phyloP scores from a whole-genome alignment of 2,888 invertebrate genomes.

The Habrosyne pyritoides region DNA sequence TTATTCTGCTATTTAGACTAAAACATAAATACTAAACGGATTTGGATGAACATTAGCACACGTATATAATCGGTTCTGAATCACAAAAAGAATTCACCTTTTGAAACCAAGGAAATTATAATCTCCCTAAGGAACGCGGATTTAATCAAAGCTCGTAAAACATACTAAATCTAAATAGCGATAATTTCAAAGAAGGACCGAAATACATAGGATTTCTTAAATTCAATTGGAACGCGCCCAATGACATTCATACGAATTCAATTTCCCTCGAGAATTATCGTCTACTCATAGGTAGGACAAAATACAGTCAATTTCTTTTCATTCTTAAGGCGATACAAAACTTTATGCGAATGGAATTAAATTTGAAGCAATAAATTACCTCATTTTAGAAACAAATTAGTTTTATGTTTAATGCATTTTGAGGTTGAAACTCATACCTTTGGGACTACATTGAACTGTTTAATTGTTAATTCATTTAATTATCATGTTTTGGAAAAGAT shows the following conservation, averaged over 20 bases:
- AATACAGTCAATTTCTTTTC: conserved; percentile 5
- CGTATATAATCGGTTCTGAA: no score
- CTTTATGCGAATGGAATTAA: background rate
- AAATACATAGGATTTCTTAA: background rate
- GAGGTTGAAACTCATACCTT: no score
- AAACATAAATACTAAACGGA: no score
- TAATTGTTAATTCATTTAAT: no score
- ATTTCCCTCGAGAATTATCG: conserved; percentile 7
- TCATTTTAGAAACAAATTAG: background rate
- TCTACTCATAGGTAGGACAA: conserved; percentile 6
- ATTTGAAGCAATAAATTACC: background rate
- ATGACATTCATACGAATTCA: conserved; percentile 5
- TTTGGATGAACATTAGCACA: no score
- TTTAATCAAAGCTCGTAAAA: background rate
- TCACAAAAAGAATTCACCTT: no score
- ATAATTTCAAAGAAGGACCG: background rate
- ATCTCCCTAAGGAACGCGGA: background rate
- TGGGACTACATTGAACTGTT: no score
- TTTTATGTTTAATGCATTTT: no score
- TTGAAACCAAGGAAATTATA: no score
- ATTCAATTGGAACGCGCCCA: background rate
- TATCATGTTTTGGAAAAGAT: no score
- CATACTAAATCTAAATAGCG: background rate
- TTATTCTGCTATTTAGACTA: no score
- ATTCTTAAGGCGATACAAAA: background rate